Evolutionary conservation across 1,140 invertebrate genomes (phyloP), one percentile per base, ranked within the genome.

Genomic region (Babylonia areolata): DNA sequence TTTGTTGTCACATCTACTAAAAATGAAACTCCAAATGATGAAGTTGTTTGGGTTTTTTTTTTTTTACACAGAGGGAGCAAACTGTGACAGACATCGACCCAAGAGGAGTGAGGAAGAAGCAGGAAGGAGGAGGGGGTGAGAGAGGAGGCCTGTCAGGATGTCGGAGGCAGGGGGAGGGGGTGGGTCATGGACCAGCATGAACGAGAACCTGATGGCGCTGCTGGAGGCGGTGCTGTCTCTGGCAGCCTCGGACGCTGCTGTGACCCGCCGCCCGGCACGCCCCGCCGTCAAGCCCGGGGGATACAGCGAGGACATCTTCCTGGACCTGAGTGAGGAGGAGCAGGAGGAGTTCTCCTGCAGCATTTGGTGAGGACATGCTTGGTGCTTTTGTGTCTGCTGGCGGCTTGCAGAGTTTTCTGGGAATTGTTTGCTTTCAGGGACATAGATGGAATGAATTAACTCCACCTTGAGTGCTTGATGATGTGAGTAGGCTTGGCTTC

Each of bases 331-430:
- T 9, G 91, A 91, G 33, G 91, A 91, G 23, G 90, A 93, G 75
- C 90, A 86, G 81, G 93, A 93, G 20, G 89, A 90, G 37, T 90
- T 92, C 78, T 90, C 92, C 81, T 93, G 93, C 79, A 90, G 87
- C 28, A 93, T 93, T 28, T 93, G 93, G 92, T 93, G 88, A 85
- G 89, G 11, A 73, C 31, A 12, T 51, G 46, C 17, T 51, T 12
- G 17, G 46, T 9, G 46, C 17, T 17, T 51, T 17, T 17, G 9
- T 51, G 46, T 0, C 9, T 51, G 46, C 46, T 12, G 46, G 46
- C n/a, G n/a, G n/a, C n/a, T n/a, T n/a, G n/a, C n/a, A n/a, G n/a
- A n/a, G n/a, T n/a, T n/a, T n/a, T n/a, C n/a, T n/a, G n/a, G n/a
- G n/a, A n/a, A n/a, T n/a, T n/a, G n/a, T n/a, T n/a, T n/a, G n/a